Percentiles rank a stretch among this genome's conserved stretches.
Evolutionary conservation across 1,140 invertebrate species (phyloP).

Genomic region (Agrypnia vestita): DNA sequence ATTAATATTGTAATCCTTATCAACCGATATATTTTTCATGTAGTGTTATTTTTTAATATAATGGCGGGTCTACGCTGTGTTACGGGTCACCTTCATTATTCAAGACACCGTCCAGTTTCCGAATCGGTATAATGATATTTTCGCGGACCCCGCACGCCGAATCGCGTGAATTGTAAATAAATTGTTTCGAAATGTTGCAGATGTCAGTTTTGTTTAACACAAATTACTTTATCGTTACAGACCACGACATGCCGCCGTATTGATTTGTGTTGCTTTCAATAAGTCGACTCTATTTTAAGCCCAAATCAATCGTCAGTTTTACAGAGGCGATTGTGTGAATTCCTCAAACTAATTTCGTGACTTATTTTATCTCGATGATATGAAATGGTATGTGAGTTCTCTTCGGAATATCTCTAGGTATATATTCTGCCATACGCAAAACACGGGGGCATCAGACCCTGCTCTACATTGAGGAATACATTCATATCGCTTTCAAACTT

Average conservation of each 20-base stretch:
- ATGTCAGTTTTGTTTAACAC: slow-evolving; percentile 23
- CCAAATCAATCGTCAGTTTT: background rate
- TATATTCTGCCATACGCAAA: too few relatives aligned
- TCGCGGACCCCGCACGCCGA: slow-evolving; percentile 3
- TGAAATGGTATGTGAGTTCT: too few relatives aligned
- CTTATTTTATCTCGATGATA: too few relatives aligned
- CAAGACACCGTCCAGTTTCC: background rate
- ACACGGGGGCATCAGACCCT: too few relatives aligned
- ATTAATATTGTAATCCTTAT: too few relatives aligned
- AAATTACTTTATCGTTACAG: slow-evolving; percentile 31
- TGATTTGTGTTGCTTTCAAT: slow-evolving; percentile 36
- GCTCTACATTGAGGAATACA: too few relatives aligned
- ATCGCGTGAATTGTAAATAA: slow-evolving; percentile 19
- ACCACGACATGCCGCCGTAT: slow-evolving; percentile 31
- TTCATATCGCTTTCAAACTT: too few relatives aligned
- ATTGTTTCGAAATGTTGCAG: slow-evolving; percentile 5
- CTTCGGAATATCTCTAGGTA: too few relatives aligned
- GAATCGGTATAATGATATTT: slow-evolving; percentile 25
- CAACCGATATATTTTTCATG: too few relatives aligned
- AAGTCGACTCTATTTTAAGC: slow-evolving; percentile 31
- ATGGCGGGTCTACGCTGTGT: background rate
- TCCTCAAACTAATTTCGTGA: too few relatives aligned
- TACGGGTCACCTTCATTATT: slow-evolving; percentile 18
- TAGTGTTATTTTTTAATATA: too few relatives aligned
- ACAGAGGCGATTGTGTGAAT: background rate